Evolutionary conservation across 2,888 invertebrate genomes (phyloP), one percentile per base, ranked within the genome.

Genomic region (Watsonalla cultraria): DNA sequence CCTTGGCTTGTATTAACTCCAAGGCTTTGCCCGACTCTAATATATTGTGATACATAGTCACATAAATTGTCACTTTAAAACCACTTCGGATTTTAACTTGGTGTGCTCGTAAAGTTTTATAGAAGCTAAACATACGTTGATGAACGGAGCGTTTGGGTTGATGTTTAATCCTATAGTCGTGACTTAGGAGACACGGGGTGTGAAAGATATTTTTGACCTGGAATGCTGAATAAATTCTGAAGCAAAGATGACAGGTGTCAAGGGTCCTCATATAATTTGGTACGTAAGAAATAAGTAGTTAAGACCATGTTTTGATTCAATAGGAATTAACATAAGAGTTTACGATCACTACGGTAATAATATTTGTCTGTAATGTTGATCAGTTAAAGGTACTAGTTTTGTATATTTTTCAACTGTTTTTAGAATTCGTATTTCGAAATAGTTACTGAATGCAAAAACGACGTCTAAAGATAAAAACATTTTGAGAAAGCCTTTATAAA

Each of bases 11-110:
- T 75, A 72, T 72, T 72, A 74, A 68, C 72, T 67, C 66, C 60
- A 64, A 54, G 51, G 65, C 68, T 64, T 65, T 70, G 59, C 55
- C 47, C 54, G 64, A 75, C 65, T 67, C 72, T 77, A 75, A 74
- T 78, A 79, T 78, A 78, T 72, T 71, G 77, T 74, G 65, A 70
- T 70, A 74, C 73, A 74, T 70, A 76, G 81, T 77, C 80, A 70
- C 74, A 78, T 81, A 81, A 80, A 80, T 81, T 78, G 74, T 70
- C 67, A 78, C 78, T 77, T 78, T 76, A 80, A 79, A 78, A 70
- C 74, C 66, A 71, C 60, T 59, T 64, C 57, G 59, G 55, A 60
- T 60, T 68, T 67, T 63, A 74, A 64, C 69, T 70, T 66, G 68
- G 70, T 64, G 68, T 62, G 62, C 57, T 72, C 72, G 64, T 75